Conservation (phyloP, 2,888 invertebrate genomes). For the Clitarchus hookeri region DNA sequence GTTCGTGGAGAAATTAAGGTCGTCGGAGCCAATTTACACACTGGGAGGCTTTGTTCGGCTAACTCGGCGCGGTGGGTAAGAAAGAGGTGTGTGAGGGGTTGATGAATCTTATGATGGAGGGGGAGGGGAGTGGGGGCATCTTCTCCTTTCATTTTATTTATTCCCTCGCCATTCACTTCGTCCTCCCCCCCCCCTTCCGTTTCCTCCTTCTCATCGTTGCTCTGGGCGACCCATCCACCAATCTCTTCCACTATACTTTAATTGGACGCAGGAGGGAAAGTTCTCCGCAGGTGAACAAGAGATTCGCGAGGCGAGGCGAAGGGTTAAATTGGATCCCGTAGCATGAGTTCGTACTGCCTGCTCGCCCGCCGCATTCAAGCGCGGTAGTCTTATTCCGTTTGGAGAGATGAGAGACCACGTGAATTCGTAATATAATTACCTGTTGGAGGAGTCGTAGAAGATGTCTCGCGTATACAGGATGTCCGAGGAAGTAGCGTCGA, state of each 20-base stretch:
- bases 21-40: neutral
- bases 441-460: no score
- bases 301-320: neutral
- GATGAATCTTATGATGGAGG: no score
- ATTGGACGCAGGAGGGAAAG: slow-evolving; percentile 8
- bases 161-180: slow-evolving; percentile 14
- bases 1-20: slow-evolving; percentile 14
- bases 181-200: neutral
- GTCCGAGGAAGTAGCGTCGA: no score
- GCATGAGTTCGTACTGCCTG: neutral
- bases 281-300: neutral
- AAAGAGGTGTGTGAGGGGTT: neutral
- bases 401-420: neutral
- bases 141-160: slow-evolving; percentile 14
- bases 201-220: neutral
- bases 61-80: neutral
- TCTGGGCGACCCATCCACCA: neutral
- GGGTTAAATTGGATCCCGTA: neutral
- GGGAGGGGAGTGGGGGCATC: neutral
- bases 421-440: neutral
- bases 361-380: neutral
- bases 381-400: neutral
- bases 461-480: no score
- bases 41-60: neutral
- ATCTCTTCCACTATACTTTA: slow-evolving; percentile 8